A percentile compares a stretch with the other conserved stretches of the same genome.
These are phyloP conservation scores for Sterrhoptilus dennistouni DNA, from an alignment of 2,113 vertebrate species.

Conservation along the genomic window DNA sequence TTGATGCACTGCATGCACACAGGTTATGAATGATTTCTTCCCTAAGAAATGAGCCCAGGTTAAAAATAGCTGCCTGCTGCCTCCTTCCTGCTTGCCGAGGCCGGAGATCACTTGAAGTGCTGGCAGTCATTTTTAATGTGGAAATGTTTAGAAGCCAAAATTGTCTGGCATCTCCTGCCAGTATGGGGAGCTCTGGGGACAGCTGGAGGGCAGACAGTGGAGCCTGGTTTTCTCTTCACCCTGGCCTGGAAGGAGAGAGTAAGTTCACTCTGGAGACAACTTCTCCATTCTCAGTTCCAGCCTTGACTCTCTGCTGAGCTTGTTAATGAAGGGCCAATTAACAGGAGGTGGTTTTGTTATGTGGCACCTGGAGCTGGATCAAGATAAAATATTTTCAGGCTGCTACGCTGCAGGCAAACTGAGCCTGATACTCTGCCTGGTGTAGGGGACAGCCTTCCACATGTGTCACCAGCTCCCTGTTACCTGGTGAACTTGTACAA, in stretches of 20 bases:
- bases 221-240: background rate
- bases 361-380: background rate
- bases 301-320: background rate
- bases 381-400: background rate
- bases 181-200: background rate
- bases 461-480: background rate
- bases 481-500: background rate
- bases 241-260: background rate
- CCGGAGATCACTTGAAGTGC: background rate
- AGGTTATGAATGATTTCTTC: conserved; percentile 37
- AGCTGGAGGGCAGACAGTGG: background rate
- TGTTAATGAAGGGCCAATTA: background rate
- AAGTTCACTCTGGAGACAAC: background rate
- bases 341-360: background rate
- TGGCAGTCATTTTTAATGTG: background rate
- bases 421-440: background rate
- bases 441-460: background rate
- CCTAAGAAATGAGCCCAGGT: conserved; percentile 1
- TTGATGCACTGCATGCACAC: background rate
- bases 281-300: background rate
- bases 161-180: background rate
- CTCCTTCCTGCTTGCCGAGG: background rate
- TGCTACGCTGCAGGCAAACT: background rate
- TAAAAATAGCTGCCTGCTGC: conserved; percentile 47
- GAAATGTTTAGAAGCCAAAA: background rate